phyloP scores from a whole-genome alignment of 2,888 invertebrate species.

The Stegophylla sp. region DNA sequence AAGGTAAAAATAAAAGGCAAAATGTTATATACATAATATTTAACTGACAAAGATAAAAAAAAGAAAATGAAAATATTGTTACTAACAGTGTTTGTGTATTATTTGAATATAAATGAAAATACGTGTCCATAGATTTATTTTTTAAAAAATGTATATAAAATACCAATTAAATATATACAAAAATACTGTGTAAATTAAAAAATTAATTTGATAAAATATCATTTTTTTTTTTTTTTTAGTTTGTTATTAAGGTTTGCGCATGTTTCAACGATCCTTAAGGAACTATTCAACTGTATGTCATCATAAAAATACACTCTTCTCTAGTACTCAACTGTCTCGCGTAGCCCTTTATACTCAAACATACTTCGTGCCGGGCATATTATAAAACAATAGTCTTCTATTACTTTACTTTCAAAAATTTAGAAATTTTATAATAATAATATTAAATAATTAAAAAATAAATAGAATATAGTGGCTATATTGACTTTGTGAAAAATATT shows the following conservation, averaged over 20 bases:
- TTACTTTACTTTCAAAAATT: constrained; percentile 8
- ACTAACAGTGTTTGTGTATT: background rate
- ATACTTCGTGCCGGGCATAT: background rate
- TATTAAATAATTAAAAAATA: background rate
- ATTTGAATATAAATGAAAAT: background rate
- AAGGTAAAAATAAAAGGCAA: background rate
- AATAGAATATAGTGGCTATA: background rate
- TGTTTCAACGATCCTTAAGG: constrained; percentile 36
- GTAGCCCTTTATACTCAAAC: constrained; percentile 34
- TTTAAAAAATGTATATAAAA: background rate
- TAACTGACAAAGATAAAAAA: background rate
- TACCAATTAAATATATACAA: background rate
- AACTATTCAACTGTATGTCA: constrained; percentile 37
- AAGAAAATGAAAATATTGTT: background rate
- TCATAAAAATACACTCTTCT: constrained; percentile 37
- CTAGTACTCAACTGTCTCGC: constrained; percentile 39
- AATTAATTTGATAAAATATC: constrained; percentile 4
- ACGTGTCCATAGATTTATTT: background rate
- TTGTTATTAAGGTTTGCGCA: constrained; percentile 11
- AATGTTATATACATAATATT: background rate
- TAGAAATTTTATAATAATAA: background rate
- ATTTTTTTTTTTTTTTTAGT: constrained; percentile 25
- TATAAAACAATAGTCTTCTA: constrained; percentile 4
- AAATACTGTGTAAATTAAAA: background rate
- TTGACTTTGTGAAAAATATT: no score